Evolutionary conservation across 2,113 vertebrate species (phyloP).

Genomic region (Cottus gobio): DNA sequence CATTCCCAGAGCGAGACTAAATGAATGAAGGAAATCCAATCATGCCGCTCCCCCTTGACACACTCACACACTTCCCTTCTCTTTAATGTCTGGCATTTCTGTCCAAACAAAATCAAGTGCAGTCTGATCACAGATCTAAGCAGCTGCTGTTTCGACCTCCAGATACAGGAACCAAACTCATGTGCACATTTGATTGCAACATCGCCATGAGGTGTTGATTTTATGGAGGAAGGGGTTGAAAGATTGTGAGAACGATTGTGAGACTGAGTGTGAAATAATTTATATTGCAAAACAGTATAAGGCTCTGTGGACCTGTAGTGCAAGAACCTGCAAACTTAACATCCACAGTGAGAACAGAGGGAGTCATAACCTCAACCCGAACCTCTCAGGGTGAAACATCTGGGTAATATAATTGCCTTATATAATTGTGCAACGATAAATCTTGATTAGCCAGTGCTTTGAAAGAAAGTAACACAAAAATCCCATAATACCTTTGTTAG

Average conservation of each 20-base stretch:
- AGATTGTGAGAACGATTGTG: slow-evolving; percentile 28
- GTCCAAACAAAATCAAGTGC: slow-evolving; percentile 52
- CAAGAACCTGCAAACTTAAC: neutral
- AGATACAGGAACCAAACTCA: slow-evolving; percentile 34
- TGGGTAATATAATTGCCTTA: neutral
- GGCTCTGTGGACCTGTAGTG: slow-evolving; percentile 2
- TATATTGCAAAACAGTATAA: slow-evolving; percentile 24
- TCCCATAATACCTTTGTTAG: neutral
- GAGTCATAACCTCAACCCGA: slow-evolving; percentile 33
- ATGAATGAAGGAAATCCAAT: slow-evolving; percentile 45
- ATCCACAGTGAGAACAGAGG: neutral
- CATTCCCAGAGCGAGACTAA: slow-evolving; percentile 1
- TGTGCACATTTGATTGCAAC: slow-evolving; percentile 31
- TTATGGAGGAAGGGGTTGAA: slow-evolving; percentile 23
- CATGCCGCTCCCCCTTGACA: neutral
- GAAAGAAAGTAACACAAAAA: slow-evolving; percentile 3
- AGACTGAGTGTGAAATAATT: slow-evolving; percentile 15
- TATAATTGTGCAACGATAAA: slow-evolving; percentile 24
- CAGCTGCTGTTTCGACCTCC: slow-evolving; percentile 54
- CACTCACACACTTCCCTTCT: slow-evolving; percentile 32
- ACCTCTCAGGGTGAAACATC: slow-evolving; percentile 6
- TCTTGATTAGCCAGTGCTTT: slow-evolving; percentile 24
- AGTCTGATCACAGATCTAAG: slow-evolving; percentile 42
- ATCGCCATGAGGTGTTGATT: slow-evolving; percentile 55
- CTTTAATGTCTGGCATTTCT: slow-evolving; percentile 38